Conservation (phyloP, 2,113 vertebrate genomes). For the Vicugna pacos region DNA sequence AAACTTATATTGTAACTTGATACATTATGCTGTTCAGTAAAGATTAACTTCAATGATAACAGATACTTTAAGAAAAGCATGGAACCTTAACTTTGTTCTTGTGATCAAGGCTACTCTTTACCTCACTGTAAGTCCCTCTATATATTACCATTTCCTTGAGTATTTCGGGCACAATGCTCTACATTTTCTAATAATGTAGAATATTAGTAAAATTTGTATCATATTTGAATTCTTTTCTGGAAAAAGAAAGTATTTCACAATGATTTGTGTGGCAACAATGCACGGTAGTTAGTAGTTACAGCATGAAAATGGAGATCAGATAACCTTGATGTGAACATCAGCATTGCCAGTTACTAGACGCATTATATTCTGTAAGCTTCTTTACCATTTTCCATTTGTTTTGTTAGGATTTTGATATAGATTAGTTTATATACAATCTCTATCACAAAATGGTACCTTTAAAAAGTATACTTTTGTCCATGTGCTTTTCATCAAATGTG, state of each 20-base stretch:
- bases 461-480: background rate
- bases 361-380: background rate
- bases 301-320: background rate
- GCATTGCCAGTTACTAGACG: background rate
- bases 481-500: slow-evolving; percentile 20
- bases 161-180: background rate
- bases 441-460: background rate
- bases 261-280: background rate
- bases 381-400: background rate
- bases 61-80: background rate
- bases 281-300: background rate
- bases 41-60: background rate
- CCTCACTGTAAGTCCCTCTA: background rate
- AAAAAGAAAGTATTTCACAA: background rate
- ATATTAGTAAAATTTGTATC: background rate
- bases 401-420: background rate
- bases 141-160: background rate
- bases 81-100: background rate
- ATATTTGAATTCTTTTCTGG: background rate
- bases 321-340: background rate
- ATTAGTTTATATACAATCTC: background rate
- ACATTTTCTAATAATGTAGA: background rate
- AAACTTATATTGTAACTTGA: background rate
- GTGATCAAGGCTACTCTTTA: background rate
- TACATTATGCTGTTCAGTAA: background rate